These are phyloP conservation scores for Folsomia candida DNA, from an alignment of 2,888 invertebrate species.

Conservation along the genomic window DNA sequence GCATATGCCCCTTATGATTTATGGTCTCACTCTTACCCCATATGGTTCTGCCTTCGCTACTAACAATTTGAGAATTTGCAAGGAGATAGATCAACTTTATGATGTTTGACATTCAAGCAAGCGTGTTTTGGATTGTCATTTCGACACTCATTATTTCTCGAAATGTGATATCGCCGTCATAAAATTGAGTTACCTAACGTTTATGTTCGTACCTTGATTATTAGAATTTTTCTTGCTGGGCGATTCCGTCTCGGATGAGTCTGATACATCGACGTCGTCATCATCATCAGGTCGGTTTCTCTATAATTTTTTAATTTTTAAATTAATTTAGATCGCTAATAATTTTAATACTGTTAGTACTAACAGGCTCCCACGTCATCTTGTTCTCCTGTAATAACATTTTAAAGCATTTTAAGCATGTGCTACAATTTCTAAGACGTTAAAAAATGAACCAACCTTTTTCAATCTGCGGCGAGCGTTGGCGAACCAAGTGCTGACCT, in stretches of 20 bases:
- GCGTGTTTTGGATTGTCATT: not conserved
- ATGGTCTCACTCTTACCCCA: too few relatives aligned
- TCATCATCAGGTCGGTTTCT: constrained; percentile 83
- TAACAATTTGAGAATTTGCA: too few relatives aligned
- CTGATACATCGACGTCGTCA: constrained; percentile 64
- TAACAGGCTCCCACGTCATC: constrained; percentile 96
- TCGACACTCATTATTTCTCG: not conserved
- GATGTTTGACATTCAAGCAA: not conserved
- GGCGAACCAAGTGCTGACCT: constrained; percentile 96
- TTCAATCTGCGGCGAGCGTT: constrained; percentile 89
- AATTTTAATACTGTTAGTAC: not conserved
- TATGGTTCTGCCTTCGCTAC: too few relatives aligned
- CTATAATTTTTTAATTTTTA: constrained; percentile 67
- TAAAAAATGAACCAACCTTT: too few relatives aligned
- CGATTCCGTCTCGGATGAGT: constrained; percentile 19
- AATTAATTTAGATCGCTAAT: not conserved
- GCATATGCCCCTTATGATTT: too few relatives aligned
- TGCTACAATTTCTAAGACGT: too few relatives aligned
- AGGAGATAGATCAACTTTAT: too few relatives aligned
- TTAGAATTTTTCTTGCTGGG: constrained; percentile 41
- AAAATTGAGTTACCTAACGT: too few relatives aligned
- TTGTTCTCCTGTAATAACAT: too few relatives aligned
- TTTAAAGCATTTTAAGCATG: too few relatives aligned
- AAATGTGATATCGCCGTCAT: not conserved
- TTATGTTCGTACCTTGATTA: constrained; percentile 50